Base-by-base conservation (phyloP, 2,113 vertebrate species). In the Pampusana beccarii region DNA sequence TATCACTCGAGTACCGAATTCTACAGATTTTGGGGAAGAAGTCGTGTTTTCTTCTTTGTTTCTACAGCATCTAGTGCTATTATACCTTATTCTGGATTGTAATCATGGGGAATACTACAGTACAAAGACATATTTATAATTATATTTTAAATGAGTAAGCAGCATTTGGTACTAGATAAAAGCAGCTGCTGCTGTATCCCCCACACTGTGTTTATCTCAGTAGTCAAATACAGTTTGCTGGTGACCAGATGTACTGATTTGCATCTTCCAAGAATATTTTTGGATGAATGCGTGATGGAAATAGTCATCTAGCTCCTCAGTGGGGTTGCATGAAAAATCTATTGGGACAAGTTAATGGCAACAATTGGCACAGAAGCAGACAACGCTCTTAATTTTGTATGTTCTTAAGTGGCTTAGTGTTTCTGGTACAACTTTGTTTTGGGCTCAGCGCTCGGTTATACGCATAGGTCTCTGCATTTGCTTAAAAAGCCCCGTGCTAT, bases 361-460 rank as follows among this genome's bases (percentile, higher is more conserved):
- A 25, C 38, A 80, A 31, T 3, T 48, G 82, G 26, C 62, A 38
- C 19, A 74, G 64, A 70, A 58, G 25, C 26, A 83, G 54, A 72
- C 42, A 50, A 33, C 46, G 62, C 60, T 86, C 42, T 74, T 83
- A 40, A 64, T 88, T 94, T 86, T 64, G 3, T 23, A 16, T 42
- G 19, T 83, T 92, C 88, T 93, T 86, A 80, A 88, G 85, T 33
- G 54, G 25, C 64, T 87, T 80, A 84, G 40, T 57, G 46, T 81
- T 95, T 91, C 40, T 87, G 57, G 23, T 48, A n/a, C 19, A 53
- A 58, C 58, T 95, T 91, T 93, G n/a, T 88, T 96, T 88, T 28
- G 67, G 44, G 66, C 72, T 92, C 64, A 86, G 40, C 21, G 44
- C 62, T 77, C 66, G 11, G 79, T 83, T 64, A 80, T 74, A 56